These are phyloP conservation scores for Palythoa grandis DNA, from an alignment of 92 coral and sea anemone species.

Conservation along the genomic window DNA sequence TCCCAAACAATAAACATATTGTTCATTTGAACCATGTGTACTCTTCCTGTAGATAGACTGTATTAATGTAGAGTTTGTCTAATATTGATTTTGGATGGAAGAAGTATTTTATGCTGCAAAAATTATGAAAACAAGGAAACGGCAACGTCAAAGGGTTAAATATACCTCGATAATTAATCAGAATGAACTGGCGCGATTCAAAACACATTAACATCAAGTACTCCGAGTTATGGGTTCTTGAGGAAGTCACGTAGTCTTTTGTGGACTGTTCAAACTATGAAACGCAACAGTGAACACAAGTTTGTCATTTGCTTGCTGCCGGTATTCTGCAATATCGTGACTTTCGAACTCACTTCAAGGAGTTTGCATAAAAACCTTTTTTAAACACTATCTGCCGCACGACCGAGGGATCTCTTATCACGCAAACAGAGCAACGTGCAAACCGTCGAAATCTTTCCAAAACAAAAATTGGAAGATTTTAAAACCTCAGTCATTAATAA, in stretches of 20 bases:
- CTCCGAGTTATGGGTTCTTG: neutral
- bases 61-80: conserved; percentile 21
- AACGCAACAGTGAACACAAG: neutral
- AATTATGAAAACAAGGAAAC: neutral
- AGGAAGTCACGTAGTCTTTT: conserved; percentile 34
- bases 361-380: conserved; percentile 3
- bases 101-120: conserved; percentile 2
- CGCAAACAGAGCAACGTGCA: neutral
- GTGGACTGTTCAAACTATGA: conserved; percentile 6
- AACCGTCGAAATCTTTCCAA: neutral
- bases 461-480: neutral
- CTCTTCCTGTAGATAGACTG: neutral
- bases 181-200: neutral
- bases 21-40: conserved; percentile 36
- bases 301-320: conserved; percentile 2
- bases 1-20: conserved; percentile 38
- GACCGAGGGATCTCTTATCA: neutral
- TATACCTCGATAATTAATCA: conserved; percentile 7
- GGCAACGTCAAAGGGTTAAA: neutral
- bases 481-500: neutral
- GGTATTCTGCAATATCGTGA: conserved; percentile 33
- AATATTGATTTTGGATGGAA: neutral
- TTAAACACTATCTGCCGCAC: conserved; percentile 4
- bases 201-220: neutral
- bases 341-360: neutral